A percentile compares a stretch with the other conserved stretches of the same genome.
Evolutionary conservation across 2,797 vertebrate genomes (phyloP).

Genomic region (Trematomus bernacchii): DNA sequence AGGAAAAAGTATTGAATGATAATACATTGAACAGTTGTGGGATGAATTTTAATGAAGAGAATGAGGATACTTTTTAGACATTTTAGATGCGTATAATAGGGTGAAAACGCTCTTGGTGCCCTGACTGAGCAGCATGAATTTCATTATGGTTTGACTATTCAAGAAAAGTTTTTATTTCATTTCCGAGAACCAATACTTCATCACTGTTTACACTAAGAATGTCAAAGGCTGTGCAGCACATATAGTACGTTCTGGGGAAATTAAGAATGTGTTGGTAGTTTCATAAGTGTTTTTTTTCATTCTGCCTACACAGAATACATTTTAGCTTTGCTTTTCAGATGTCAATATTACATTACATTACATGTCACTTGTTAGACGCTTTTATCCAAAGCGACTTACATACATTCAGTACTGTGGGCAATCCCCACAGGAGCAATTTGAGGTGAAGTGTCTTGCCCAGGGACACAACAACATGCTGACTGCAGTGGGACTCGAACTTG

Average conservation of each 20-base stretch:
- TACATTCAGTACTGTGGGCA: no score
- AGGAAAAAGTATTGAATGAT: constrained; percentile 61
- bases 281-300: background rate
- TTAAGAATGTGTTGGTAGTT: background rate
- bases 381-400: no score
- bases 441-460: no score
- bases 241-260: background rate
- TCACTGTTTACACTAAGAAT: background rate
- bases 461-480: no score
- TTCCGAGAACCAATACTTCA: background rate
- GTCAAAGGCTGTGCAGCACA: background rate
- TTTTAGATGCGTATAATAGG: constrained; percentile 37
- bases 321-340: background rate
- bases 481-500: no score
- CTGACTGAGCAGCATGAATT: constrained; percentile 9
- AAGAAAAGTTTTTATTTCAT: background rate
- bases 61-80: constrained; percentile 34
- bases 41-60: constrained; percentile 58
- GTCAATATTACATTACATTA: background rate
- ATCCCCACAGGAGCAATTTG: no score
- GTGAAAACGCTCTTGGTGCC: background rate
- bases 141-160: constrained; percentile 10
- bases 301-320: background rate
- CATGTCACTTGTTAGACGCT: no score
- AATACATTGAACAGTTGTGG: constrained; percentile 49